phyloP scores from a whole-genome alignment of 2,113 vertebrate genomes.

The Oreocharis arfaki region DNA sequence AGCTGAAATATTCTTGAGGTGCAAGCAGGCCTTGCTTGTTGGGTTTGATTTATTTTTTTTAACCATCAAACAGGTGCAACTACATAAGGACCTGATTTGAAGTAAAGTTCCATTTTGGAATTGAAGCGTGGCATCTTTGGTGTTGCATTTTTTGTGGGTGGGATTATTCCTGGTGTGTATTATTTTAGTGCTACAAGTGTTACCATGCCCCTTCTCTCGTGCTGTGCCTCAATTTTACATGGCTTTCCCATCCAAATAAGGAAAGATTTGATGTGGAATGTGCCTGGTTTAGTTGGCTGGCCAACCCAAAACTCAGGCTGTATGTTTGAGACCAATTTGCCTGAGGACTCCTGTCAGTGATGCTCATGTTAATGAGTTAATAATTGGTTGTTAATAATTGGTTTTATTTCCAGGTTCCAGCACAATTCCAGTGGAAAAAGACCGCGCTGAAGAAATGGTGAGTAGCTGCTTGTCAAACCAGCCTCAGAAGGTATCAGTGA shows the following conservation, averaged over 20 bases:
- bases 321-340: background rate
- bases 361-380: background rate
- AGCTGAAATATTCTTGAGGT: background rate
- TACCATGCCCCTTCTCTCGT: background rate
- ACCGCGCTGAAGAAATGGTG: conserved; percentile 54
- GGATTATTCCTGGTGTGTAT: background rate
- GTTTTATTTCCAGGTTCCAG: conserved; percentile 23
- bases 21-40: background rate
- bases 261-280: background rate
- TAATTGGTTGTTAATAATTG: background rate
- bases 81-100: background rate
- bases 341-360: background rate
- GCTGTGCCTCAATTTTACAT: background rate
- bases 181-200: background rate
- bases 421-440: conserved; percentile 22
- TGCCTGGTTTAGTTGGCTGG: background rate
- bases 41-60: background rate
- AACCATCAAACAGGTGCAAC: background rate
- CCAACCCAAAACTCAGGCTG: background rate
- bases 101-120: background rate
- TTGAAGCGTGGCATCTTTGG: accelerated
- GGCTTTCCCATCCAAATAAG: background rate
- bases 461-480: background rate
- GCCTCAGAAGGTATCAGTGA: background rate
- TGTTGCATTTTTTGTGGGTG: background rate